Evolutionary conservation across 2,888 invertebrate genomes (phyloP).

Genomic region (Unio pictorum): DNA sequence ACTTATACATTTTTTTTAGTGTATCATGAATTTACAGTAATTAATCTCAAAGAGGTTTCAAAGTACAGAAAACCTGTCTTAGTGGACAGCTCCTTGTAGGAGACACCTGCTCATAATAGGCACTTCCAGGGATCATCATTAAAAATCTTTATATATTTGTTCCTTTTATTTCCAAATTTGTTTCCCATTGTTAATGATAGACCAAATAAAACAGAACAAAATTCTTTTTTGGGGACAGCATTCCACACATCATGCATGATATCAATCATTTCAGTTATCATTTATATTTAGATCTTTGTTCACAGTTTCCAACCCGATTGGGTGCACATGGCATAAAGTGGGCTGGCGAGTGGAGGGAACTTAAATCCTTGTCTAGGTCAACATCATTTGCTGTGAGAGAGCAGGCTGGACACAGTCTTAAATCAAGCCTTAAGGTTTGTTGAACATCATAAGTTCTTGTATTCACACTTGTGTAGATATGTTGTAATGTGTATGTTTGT

Average conservation of each 20-base stretch:
- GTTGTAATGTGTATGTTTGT: background rate
- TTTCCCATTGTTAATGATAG: no score
- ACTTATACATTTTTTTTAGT: no score
- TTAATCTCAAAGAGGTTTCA: no score
- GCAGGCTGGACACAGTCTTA: slow-evolving; percentile 90
- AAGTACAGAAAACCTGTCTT: no score
- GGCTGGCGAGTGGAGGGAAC: slow-evolving; percentile 88
- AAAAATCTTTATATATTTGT: no score
- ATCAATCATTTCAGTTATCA: background rate
- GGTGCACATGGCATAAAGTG: slow-evolving; percentile 85
- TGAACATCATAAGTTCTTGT: background rate
- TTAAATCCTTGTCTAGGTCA: slow-evolving; percentile 81
- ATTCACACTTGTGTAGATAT: background rate
- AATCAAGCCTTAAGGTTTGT: slow-evolving; percentile 79
- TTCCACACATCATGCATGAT: background rate
- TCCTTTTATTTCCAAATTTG: no score
- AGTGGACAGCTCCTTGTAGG: no score
- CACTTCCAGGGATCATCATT: no score
- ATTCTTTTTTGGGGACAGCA: no score
- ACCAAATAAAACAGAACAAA: no score
- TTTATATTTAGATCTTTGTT: background rate
- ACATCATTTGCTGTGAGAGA: slow-evolving; percentile 90
- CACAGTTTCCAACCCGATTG: slow-evolving; percentile 63
- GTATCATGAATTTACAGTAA: no score
- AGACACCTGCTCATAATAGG: no score